phyloP scores from a whole-genome alignment of 2,113 vertebrate species.

The Platichthys flesus region DNA sequence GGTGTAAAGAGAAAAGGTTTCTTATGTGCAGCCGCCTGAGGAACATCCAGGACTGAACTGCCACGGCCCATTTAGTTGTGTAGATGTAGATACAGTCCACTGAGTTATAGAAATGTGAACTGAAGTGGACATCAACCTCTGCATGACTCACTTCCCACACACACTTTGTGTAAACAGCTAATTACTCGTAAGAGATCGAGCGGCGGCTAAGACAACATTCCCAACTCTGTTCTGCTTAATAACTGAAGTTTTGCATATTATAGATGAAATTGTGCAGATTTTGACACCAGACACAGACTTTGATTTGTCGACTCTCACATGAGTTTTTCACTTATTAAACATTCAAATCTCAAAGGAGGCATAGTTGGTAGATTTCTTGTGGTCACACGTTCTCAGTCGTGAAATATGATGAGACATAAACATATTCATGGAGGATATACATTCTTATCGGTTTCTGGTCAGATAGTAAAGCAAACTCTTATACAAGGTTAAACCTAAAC shows the following conservation, averaged over 20 bases:
- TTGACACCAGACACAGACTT: not conserved
- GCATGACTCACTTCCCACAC: not conserved
- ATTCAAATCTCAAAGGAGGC: not conserved
- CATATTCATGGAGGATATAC: too few species aligned
- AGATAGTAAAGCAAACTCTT: not conserved
- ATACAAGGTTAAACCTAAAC: too few species aligned
- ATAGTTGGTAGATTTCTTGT: not conserved
- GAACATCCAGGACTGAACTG: not conserved
- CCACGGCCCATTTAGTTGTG: not conserved
- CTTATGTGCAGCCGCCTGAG: not conserved
- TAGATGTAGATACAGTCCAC: not conserved
- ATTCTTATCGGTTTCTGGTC: too few species aligned
- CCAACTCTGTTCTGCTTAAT: not conserved
- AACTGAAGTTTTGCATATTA: not conserved
- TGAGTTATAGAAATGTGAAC: not conserved
- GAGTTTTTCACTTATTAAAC: not conserved
- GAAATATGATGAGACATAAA: too few species aligned
- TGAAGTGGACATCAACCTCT: conserved; percentile 21
- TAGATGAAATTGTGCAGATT: not conserved
- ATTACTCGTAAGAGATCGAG: conserved; percentile 4
- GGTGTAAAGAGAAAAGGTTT: not conserved
- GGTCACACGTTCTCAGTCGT: not conserved
- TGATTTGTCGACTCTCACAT: too few species aligned
- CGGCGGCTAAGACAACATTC: not conserved
- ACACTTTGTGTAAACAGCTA: not conserved